Evolutionary conservation across 2,113 vertebrate genomes (phyloP), one percentile per base, ranked within the genome.

Genomic region (Saguinus imperator): DNA sequence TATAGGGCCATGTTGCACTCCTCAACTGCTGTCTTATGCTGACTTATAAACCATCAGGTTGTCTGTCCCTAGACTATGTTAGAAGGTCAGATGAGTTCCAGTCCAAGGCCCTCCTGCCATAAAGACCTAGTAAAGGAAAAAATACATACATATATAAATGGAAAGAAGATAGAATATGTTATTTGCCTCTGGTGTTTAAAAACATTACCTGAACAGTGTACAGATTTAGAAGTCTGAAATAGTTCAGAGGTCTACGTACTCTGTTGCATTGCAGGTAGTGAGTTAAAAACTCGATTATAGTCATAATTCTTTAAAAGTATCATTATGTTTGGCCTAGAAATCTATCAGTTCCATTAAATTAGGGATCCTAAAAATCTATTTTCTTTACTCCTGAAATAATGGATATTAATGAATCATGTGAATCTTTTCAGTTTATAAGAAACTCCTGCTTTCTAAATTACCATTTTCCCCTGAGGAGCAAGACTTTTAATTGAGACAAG

Each of bases 401-500:
- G 35, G 55, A n/a, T 50, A 89, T 95, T 95, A 97, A 91, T 93
- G 97, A 93, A 96, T 95, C 55, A 94, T 93, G 70, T 93, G 79
- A 90, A 73, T 75, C 32, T 83, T 96, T 77, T 80, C 5, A 27
- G 40, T 70, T 40, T 92, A 91, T 94, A 94, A 87, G 76, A 92
- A 96, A 97, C 2, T 89, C n/a, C 16, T 92, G 79, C 18, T 96
- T 97, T 96, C 75, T 87, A 96, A 93, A 87, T 95, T 45, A 93
- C 27, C 88, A 88, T 96, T 75, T 95, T 87, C 45, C 82, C 58
- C 48, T 40, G 73, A 94, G 88, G 76, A 98, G 82, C 40, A 75
- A 85, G 73, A 87, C 5, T 75, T 94, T 81, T 96, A 97, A 96
- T 79, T 92, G 87, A 95, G 52, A 55, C 35, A 94, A 95, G 29